Conservation (phyloP, 2,797 vertebrate species). For the Enteromius radiatus region DNA sequence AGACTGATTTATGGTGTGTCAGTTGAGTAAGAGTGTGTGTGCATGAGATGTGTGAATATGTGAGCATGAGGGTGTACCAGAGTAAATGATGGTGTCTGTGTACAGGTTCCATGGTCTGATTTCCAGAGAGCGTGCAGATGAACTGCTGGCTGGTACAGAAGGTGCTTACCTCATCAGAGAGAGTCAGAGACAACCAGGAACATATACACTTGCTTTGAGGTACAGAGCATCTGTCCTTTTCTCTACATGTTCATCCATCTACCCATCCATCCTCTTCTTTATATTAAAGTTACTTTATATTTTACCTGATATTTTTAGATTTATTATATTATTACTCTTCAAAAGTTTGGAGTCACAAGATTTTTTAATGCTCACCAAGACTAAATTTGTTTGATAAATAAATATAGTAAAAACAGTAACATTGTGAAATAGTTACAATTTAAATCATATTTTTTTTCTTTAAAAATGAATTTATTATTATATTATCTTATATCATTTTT, state of each 20-base stretch:
- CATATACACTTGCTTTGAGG: slow-evolving; percentile 95
- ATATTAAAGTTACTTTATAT: neutral
- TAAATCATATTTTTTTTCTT: neutral
- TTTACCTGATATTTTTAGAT: neutral
- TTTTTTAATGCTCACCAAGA: neutral
- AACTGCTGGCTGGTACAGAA: slow-evolving; percentile 86
- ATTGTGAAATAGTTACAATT: neutral
- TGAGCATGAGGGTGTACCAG: slow-evolving; percentile 10
- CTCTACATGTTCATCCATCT: neutral
- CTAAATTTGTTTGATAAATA: neutral
- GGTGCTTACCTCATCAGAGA: slow-evolving; percentile 97
- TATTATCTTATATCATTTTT: neutral
- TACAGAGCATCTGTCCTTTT: slow-evolving; percentile 61
- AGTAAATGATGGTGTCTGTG: slow-evolving; percentile 16
- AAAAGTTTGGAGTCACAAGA: neutral
- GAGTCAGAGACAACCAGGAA: slow-evolving; percentile 94
- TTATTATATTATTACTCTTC: neutral
- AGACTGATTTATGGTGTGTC: slow-evolving; percentile 22
- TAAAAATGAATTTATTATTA: neutral
- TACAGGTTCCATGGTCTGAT: slow-evolving; percentile 93
- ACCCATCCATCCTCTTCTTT: neutral
- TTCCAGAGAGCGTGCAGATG: slow-evolving; percentile 91
- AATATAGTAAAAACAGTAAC: neutral
- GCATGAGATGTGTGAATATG: neutral
- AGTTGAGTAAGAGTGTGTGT: slow-evolving; percentile 21